Base-by-base conservation (phyloP, 2,113 vertebrate species). In the Eudorcas thomsonii region DNA sequence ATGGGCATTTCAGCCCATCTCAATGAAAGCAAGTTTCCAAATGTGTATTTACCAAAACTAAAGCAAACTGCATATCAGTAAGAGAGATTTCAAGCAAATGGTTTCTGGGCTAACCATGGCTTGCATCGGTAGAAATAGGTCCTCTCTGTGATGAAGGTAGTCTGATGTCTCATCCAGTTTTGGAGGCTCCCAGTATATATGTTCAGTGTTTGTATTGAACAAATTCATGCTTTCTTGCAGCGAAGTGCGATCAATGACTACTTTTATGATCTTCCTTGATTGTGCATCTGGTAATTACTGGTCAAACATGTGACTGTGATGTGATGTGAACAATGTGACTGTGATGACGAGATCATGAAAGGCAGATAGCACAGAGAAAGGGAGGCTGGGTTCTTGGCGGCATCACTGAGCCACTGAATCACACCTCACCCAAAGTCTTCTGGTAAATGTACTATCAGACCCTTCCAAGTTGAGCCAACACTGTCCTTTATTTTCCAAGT, bases 241-340 rank as follows among this genome's bases (percentile, higher is more conserved):
- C 17, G 10, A 64, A n/a, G 10, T 48, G n/a, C 43, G 6, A 12
- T 25, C 36, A 16, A 3, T 19, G 50, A 15, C 33, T 7, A 13
- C 25, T 48, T 17, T 23, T 8, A 0, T 30, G 25, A 1, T 39
- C 15, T 14, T 23, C 11, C 26, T 2, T 12, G 45, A 28, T 0
- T 0, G n/a, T 2, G 45, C 1, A 10, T 15, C 62, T 17, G 16
- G 25, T 23, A 16, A 48, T 3, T 5, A 48, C 16, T n/a, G 17
- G 21, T 1, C 21, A 36, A 19, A 30, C 10, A 6, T 7, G 16
- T 21, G 6, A 55, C 6, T 55, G 54, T 55, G 54, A 55, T 55
- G 17, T 55, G 54, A 55, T 55, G 54, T 55, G 17, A 55, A 55
- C 6, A 21, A 19, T 55, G 90, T 33, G 25, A 48, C 1, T 1